Evolutionary conservation across 2,113 vertebrate genomes (phyloP).

Genomic region (Hylia prasina): DNA sequence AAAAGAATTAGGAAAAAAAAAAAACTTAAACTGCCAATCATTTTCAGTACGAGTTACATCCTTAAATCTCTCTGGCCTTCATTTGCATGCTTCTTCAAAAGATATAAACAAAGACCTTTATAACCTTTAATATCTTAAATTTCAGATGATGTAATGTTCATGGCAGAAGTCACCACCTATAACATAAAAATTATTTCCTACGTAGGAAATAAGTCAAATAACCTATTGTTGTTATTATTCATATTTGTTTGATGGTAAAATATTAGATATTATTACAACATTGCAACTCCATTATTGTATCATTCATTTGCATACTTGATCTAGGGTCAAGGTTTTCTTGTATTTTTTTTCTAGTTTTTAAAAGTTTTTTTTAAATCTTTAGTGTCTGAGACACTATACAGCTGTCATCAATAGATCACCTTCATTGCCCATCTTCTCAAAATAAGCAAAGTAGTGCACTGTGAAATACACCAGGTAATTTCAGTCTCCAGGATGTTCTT

Average conservation of each 20-base stretch:
- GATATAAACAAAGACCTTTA: neutral
- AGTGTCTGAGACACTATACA: neutral
- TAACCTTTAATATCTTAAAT: neutral
- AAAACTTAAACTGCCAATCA: fast-evolving
- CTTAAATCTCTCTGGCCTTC: neutral
- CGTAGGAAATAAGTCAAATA: neutral
- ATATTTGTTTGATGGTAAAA: neutral
- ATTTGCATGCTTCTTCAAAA: neutral
- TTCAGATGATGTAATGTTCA: neutral
- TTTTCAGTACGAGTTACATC: neutral
- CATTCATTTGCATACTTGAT: neutral
- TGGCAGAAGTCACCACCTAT: neutral
- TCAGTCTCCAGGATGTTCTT: neutral
- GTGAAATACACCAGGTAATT: neutral
- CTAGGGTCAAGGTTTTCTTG: neutral
- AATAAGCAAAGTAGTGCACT: neutral
- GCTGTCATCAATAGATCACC: neutral
- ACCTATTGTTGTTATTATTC: neutral
- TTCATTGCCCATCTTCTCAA: neutral
- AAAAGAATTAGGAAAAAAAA: neutral
- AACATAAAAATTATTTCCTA: neutral
- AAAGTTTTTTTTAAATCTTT: neutral
- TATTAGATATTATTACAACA: neutral
- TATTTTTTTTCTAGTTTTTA: neutral
- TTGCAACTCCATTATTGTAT: neutral